A percentile compares a stretch with the other conserved stretches of the same genome.
Conservation (phyloP, 2,113 vertebrate species). For the Bubo bubo region DNA sequence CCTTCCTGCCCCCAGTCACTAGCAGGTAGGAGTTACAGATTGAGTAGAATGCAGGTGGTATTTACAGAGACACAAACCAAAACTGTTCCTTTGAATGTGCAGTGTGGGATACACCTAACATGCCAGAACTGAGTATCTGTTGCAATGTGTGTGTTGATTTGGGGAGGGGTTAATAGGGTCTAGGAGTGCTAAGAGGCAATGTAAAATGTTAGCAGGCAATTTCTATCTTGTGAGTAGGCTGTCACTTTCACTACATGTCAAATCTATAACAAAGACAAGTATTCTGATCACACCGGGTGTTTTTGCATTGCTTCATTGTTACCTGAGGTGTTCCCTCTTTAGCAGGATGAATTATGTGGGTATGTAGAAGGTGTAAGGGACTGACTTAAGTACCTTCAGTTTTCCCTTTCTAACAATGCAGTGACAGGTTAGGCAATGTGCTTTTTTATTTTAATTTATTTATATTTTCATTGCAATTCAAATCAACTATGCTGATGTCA, state of each 20-base stretch:
- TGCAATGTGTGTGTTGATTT: not conserved
- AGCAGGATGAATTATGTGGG: not conserved
- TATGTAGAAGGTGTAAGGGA: not conserved
- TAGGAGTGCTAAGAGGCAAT: not conserved
- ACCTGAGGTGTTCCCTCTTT: not conserved
- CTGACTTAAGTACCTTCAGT: not conserved
- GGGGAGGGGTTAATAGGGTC: not conserved
- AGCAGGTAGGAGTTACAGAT: not conserved
- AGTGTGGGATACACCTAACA: rapidly evolving
- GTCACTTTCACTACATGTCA: not conserved
- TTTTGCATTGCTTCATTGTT: not conserved
- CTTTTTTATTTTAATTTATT: not conserved
- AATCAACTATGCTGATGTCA: not conserved
- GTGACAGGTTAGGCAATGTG: not conserved
- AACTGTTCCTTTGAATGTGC: not conserved
- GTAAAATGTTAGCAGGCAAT: not conserved
- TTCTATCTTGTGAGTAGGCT: not conserved
- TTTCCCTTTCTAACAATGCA: not conserved
- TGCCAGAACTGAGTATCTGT: not conserved
- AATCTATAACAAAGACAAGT: not conserved
- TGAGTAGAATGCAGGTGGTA: not conserved
- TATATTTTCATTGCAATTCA: not conserved
- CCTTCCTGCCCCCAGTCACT: rapidly evolving
- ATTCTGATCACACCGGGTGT: not conserved
- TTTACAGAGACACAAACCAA: not conserved